Evolutionary conservation across 2,113 vertebrate genomes (phyloP), one percentile per base, ranked within the genome.

Genomic region (Mungos mungo): DNA sequence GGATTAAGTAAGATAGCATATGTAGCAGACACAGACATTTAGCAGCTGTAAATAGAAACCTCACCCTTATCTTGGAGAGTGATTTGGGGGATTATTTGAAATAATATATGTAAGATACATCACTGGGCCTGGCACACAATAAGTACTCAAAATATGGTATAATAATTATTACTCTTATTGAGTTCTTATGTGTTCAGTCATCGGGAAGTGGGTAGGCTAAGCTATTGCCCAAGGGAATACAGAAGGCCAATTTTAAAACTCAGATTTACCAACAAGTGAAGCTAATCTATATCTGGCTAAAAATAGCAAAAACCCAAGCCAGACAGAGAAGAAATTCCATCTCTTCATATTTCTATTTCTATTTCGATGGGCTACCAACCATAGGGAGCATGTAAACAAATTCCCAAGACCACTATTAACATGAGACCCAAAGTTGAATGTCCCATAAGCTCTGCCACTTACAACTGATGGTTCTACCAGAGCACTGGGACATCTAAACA

Each of bases 211-310:
- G 35, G n/a, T 31, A 86, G 79, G 16, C 29, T 86, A 72, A 97
- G n/a, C 29, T 23, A 38, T 31, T 79, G 27, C 31, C 86, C 6
- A 45, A 66, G 23, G 18, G 85, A 80, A 81, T 27, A 41, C 4
- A 94, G 18, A 92, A n/a, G 33, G 69, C 25, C 35, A 92, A 23
- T 76, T 76, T 97, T 5, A 93, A 92, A 95, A 52, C 31, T 21
- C 21, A 12, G 52, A 79, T 31, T 74, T 90, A 63, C 29, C 29
- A 57, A 71, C 63, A 87, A 89, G 76, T 83, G 71, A 80, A 47
- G 10, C 10, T 50, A 41, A 69, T 76, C 31, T 18, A 47, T 21
- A 11, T 88, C 31, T 94, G 41, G 25, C 57, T 80, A 86, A 90
- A 82, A 69, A 92, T n/a, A 92, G 63, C 33, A 66, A 80, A 86